Evolutionary conservation across 2,113 vertebrate genomes (phyloP), one percentile per base, ranked within the genome.

Genomic region (Ctenodactylus gundi): DNA sequence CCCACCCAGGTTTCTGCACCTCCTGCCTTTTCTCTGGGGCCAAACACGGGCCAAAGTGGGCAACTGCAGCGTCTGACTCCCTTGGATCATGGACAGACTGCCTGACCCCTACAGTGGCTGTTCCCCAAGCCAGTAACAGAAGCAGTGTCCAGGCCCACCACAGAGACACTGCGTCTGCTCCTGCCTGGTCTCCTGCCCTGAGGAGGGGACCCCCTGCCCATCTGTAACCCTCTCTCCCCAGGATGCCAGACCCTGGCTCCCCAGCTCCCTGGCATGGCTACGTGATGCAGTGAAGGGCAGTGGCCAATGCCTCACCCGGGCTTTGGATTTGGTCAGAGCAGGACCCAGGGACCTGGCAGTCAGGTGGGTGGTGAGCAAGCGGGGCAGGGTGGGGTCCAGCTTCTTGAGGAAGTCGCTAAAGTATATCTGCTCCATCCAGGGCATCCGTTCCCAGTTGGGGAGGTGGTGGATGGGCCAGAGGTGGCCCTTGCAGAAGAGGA

Each of bases 341-440:
- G 98, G 97, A 15, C 97, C 98, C 84, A 99, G 97, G 36, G 98
- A 68, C 4, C 70, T 95, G 76, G 76, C 85, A 2, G 0, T 2
- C 98, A 99, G 97, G 97, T 99, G 99, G 34, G 99, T 98, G 94
- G 92, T 93, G 55, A 99, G 88, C 67, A 99, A 80, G 8, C 99
- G 98, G 15, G 92, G 97, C 39, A 29, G 34, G 1, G 90, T 23
- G 11, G 97, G 88, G 86, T 88, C 94, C 88, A 98, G 85, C 3
- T 77, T 17, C 6, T 41, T 1, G 7, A 70, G 7, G 97, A 34
- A 7, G 31, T 21, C 15, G 36, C 46, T 18, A 21, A 82, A 55
- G 46, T 29, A 46, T 36, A 0, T 2, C 0, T 99, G 99, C 96
- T 99, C 99, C 93, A 99, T 93, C 99, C 99, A 99, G 0, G 99